Evolutionary conservation across 2,797 vertebrate species (phyloP).

Genomic region (Alectoris magna): DNA sequence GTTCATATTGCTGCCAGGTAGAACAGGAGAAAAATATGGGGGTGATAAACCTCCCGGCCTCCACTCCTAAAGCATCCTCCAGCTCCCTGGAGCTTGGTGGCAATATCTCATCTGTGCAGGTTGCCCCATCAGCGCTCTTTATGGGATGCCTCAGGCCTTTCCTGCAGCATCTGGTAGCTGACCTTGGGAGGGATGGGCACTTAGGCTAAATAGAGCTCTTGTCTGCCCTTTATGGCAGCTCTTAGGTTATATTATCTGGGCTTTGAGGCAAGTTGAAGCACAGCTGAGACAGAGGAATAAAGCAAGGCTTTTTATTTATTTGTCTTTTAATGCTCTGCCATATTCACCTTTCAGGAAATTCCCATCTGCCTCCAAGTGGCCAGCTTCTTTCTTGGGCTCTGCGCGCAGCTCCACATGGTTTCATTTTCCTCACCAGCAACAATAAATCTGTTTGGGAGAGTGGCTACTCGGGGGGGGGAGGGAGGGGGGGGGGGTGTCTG

Average conservation of each 20-base stretch:
- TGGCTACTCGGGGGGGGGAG: neutral
- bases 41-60: neutral
- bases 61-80: neutral
- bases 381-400: neutral
- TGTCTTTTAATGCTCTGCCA: constrained; percentile 50
- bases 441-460: constrained; percentile 51
- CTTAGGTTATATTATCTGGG: neutral
- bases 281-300: constrained; percentile 8
- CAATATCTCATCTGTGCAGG: neutral
- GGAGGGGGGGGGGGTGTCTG: constrained; percentile 11
- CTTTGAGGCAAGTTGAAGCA: neutral
- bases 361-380: constrained; percentile 40
- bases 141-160: neutral
- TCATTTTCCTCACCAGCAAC: constrained; percentile 28
- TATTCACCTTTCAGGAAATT: constrained; percentile 69
- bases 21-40: neutral
- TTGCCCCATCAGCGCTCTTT: neutral
- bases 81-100: neutral
- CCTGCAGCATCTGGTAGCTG: neutral
- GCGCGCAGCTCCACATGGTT: constrained; percentile 28
- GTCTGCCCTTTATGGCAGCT: neutral
- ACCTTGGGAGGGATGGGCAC: fast-evolving
- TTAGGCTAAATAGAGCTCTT: neutral
- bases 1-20: neutral
- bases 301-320: constrained; percentile 43